phyloP scores from a whole-genome alignment of 2,797 vertebrate genomes.

The Phoeniculus purpureus region DNA sequence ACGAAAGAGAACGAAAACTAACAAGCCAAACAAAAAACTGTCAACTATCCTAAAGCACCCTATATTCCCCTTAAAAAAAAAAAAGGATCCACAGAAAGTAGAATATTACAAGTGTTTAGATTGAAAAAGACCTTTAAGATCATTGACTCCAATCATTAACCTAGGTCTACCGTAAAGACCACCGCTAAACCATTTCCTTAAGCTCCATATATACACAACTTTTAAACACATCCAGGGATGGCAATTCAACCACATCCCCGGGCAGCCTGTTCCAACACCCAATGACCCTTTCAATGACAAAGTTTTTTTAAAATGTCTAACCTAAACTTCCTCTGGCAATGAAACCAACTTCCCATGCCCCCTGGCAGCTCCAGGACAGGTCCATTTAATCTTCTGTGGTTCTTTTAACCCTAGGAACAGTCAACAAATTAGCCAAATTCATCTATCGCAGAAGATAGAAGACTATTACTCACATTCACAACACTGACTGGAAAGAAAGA shows the following conservation, averaged over 20 bases:
- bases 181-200: too few species aligned
- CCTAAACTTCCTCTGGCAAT: neutral
- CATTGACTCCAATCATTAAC: too few species aligned
- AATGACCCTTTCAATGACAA: too few species aligned
- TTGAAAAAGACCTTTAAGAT: too few species aligned
- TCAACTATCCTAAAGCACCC: neutral
- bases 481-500: neutral
- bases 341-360: neutral
- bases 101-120: too few species aligned
- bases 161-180: too few species aligned
- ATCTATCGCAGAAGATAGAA: neutral
- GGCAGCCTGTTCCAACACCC: too few species aligned
- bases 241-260: too few species aligned
- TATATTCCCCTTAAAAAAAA: neutral
- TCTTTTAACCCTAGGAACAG: neutral
- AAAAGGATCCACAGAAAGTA: neutral
- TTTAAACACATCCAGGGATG: too few species aligned
- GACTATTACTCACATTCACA: neutral
- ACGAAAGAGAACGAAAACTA: neutral
- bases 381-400: neutral
- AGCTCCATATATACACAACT: too few species aligned
- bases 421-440: neutral
- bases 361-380: neutral
- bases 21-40: neutral
- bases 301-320: too few species aligned